Base-by-base conservation (phyloP, 2,888 invertebrate species). In the Branchipolynoe longqiensis region DNA sequence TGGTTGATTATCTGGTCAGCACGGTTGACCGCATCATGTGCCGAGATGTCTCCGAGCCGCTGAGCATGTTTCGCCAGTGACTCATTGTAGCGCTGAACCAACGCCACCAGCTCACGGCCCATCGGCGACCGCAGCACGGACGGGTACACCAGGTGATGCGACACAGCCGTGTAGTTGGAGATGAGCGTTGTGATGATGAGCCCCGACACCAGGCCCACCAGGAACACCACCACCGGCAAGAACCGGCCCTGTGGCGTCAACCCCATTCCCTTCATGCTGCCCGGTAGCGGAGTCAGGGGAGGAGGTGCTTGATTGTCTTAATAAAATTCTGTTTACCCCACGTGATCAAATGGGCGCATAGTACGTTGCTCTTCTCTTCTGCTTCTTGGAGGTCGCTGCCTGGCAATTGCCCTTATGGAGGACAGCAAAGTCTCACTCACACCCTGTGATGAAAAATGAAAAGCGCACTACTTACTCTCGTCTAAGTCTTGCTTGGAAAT, bases 131-230 rank as follows among this genome's bases (percentile, higher is more conserved):
- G 22, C 41, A 78, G 22, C 0, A 78, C 28, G 6, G 78, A 41
- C 41, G 78, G 78, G 78, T 78, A 78, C 4, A 41, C 78, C 41
- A 48, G 28, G 78, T 78, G 78, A 1, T 78, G 48, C 8, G 78
- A 31, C 8, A 54, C 25, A 14, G 54, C 41, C 31, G 78, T 54
- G 31, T 84, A 84, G 69, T 69, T 84, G 0, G 69, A 64, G 48
- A 69, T 33, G 25, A 84, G 48, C 22, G 62, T 48, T n/a, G 84
- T 62, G 18, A 84, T 18, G n/a, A 84, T n/a, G 28, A 84, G 36
- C 28, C 84, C 84, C 12, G 84, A n/a, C 12, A 84, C 58, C 4
- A 84, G 22, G 0, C 84, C 84, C 0, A 84, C 69, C 14, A 12
- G 25, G 54, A 84, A 84, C 22, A 84, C 22, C 22, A 84, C 59